A percentile compares a stretch with the other conserved stretches of the same genome.
These are phyloP conservation scores for Agonopterix arenella DNA, from an alignment of 2,888 invertebrate genomes.

Conservation along the genomic window DNA sequence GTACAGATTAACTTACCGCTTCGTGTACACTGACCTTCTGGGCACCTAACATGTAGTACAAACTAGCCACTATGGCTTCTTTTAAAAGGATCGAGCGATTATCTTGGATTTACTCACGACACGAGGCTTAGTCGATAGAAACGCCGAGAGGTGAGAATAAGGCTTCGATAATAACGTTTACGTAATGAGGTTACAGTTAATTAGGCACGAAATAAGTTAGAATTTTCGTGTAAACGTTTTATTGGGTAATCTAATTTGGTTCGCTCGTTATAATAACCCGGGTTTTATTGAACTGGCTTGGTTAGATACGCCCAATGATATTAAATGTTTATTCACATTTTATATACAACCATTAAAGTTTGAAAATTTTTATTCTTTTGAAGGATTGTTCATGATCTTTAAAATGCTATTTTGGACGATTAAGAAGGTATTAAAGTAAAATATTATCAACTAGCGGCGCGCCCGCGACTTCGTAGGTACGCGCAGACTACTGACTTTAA, in stretches of 20 bases:
- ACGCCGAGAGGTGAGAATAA: slow-evolving; percentile 29
- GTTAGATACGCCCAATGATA: too few relatives aligned
- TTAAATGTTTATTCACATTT: too few relatives aligned
- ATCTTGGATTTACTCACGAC: slow-evolving; percentile 42
- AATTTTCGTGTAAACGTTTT: neutral
- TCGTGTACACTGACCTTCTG: slow-evolving; percentile 49
- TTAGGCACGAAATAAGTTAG: slow-evolving; percentile 13
- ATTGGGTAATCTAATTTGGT: neutral
- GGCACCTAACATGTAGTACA: slow-evolving; percentile 32
- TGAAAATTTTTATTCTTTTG: too few relatives aligned
- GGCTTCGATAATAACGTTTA: slow-evolving; percentile 28
- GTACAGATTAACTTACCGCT: slow-evolving; percentile 53
- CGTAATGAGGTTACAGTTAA: slow-evolving; percentile 19
- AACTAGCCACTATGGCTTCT: slow-evolving; percentile 45
- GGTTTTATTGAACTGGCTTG: too few relatives aligned
- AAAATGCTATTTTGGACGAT: too few relatives aligned
- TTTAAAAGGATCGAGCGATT: slow-evolving; percentile 63
- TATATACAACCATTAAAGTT: too few relatives aligned
- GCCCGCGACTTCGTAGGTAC: too few relatives aligned
- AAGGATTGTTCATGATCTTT: too few relatives aligned
- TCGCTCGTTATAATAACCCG: neutral
- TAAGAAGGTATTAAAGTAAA: too few relatives aligned
- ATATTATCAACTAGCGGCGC: too few relatives aligned
- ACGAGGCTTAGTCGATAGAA: slow-evolving; percentile 26
- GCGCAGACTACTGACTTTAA: too few relatives aligned